phyloP scores from a whole-genome alignment of 2,888 invertebrate genomes.

The Eupithecia inturbata region DNA sequence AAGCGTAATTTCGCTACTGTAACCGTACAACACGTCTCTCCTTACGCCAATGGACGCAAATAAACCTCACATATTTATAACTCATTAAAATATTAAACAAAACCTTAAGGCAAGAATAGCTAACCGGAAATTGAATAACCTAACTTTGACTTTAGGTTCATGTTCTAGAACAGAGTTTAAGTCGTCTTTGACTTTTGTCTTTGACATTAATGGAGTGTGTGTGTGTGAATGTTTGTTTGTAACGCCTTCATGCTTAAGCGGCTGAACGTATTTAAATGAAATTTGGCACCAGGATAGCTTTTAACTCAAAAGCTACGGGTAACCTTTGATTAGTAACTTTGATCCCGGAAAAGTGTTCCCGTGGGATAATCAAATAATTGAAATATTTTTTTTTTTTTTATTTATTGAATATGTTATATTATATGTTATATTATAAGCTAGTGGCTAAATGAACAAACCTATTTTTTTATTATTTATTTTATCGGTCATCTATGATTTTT shows the following conservation, averaged over 20 bases:
- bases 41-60: not conserved
- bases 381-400: too few species aligned
- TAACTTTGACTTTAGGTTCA: not conserved
- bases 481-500: too few species aligned
- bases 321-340: too few species aligned
- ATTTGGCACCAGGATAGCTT: not conserved
- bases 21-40: not conserved
- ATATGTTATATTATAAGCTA: too few species aligned
- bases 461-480: too few species aligned
- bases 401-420: too few species aligned
- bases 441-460: too few species aligned
- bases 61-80: constrained; percentile 2
- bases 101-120: not conserved
- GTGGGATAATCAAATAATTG: not conserved
- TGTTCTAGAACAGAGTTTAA: not conserved
- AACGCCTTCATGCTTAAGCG: not conserved
- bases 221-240: too few species aligned
- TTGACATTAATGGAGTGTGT: too few species aligned
- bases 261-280: not conserved
- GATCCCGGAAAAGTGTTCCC: too few species aligned
- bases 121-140: not conserved
- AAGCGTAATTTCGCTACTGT: not conserved
- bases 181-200: not conserved
- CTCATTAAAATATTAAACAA: not conserved
- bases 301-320: too few species aligned